Percentiles rank a stretch among this genome's conserved stretches.
phyloP scores from a whole-genome alignment of 2,113 vertebrate species.

The Pluvialis apricaria region DNA sequence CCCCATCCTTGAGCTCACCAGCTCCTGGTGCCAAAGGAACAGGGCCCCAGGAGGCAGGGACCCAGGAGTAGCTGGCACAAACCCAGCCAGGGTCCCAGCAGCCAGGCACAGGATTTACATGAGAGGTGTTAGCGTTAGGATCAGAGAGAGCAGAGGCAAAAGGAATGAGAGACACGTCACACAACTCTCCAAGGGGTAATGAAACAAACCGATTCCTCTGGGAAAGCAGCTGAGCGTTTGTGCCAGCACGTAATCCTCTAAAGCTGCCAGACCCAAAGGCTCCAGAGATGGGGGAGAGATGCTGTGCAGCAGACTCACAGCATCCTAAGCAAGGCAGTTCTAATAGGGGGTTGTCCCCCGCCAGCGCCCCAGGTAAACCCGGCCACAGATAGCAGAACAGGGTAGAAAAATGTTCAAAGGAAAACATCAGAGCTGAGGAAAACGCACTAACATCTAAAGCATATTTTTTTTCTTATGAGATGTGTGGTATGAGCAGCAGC shows the following conservation, averaged over 20 bases:
- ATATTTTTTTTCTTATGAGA: not conserved
- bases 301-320: not conserved
- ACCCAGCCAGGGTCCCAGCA: rapidly evolving
- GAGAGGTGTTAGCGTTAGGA: not conserved
- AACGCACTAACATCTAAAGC: not conserved
- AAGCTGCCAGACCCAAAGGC: not conserved
- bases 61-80: rapidly evolving
- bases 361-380: rapidly evolving
- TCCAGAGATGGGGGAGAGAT: not conserved
- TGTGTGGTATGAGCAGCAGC: not conserved
- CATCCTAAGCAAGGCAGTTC: not conserved
- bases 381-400: not conserved
- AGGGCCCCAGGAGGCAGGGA: not conserved
- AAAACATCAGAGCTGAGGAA: not conserved
- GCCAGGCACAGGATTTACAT: not conserved
- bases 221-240: not conserved
- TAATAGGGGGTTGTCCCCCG: not conserved
- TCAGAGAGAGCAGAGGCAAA: not conserved
- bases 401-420: not conserved
- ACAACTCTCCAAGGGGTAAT: not conserved
- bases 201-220: not conserved
- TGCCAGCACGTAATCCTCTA: not conserved
- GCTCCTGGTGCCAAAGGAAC: not conserved
- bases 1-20: not conserved
- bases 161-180: not conserved